Base-by-base conservation (phyloP, 2,888 invertebrate genomes). In the Acleris sparsana region DNA sequence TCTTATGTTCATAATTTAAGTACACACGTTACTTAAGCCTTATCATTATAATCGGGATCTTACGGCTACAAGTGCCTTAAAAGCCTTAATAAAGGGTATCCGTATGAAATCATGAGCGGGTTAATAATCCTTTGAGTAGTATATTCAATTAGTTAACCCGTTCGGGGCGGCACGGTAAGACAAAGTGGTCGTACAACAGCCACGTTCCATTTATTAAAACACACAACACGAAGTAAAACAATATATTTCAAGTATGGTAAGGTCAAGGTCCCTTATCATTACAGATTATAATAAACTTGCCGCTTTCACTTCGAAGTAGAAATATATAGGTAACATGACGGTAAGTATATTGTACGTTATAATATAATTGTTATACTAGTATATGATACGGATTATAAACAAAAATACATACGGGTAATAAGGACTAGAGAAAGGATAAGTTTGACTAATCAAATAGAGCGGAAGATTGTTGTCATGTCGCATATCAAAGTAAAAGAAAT, bases 21-120 rank as follows among this genome's bases (percentile, higher is more conserved):
- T 11, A 33, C 2, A 33, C 33, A 33, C 11, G 33, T 11, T 33
- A 33, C 33, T 33, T 1, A 33, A 33, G 33, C 33, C 33, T 33
- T 11, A 33, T 33, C 33, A 11, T 3, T 33, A 33, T 33, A 33
- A 33, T 33, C 33, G 33, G 1, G 33, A 11, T 11, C 25, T 56
- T 20, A 20, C 7, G n/a, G 56, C 16, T 39, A 46, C 44, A 46
- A 25, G 9, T 25, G n/a, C n/a, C 22, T 25, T 25, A 9, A 13
- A 57, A 25, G 46, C 44, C 57, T 57, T 57, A 46, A 57, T 46
- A 46, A 46, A 44, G 7, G 46, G 25, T 29, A 46, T 57, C 25
- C 13, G 25, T 29, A 25, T 22, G 17, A 57, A 46, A 46, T 57
- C 22, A 57, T 11, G 43, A 13, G 11, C 43, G 57, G 57, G 57